Percentiles rank a stretch among this genome's conserved stretches.
Conservation (phyloP, 2,797 vertebrate genomes). For the Cossypha heuglini region DNA sequence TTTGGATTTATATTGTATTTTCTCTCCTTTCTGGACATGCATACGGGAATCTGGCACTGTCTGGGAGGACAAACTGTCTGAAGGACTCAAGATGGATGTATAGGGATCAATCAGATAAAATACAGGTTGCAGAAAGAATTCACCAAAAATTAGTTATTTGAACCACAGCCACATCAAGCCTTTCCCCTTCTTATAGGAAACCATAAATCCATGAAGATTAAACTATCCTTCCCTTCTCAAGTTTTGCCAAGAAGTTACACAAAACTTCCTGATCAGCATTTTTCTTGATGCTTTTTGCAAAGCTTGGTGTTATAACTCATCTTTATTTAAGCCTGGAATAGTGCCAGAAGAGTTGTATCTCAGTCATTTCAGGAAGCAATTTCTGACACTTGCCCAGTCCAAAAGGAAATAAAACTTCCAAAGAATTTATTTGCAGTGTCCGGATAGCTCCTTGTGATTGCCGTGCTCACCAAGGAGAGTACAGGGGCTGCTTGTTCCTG, state of each 20-base stretch:
- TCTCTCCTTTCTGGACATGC: background rate
- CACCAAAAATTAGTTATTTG: conserved; percentile 24
- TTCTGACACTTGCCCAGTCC: background rate
- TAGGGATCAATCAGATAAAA: background rate
- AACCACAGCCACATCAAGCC: background rate
- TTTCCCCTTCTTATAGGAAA: background rate
- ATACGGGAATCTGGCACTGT: background rate
- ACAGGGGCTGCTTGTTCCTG: background rate
- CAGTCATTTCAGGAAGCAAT: background rate
- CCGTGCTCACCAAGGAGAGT: fast-evolving
- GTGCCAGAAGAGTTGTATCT: background rate
- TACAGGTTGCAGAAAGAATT: background rate
- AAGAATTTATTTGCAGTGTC: background rate
- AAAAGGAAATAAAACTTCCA: background rate
- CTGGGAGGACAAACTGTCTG: background rate
- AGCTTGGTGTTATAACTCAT: conserved; percentile 1
- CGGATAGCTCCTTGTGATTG: background rate
- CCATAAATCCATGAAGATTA: conserved; percentile 32
- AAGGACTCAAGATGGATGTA: background rate
- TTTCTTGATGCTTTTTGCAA: background rate
- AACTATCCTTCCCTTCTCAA: background rate
- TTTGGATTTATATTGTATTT: conserved; percentile 44
- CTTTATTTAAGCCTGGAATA: conserved; percentile 9
- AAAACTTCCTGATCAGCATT: conserved; percentile 35
- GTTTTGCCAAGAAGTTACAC: conserved; percentile 31